A percentile compares a stretch with the other conserved stretches of the same genome.
phyloP scores from a whole-genome alignment of 2,797 vertebrate genomes.

The Percopsis omiscomaycus region DNA sequence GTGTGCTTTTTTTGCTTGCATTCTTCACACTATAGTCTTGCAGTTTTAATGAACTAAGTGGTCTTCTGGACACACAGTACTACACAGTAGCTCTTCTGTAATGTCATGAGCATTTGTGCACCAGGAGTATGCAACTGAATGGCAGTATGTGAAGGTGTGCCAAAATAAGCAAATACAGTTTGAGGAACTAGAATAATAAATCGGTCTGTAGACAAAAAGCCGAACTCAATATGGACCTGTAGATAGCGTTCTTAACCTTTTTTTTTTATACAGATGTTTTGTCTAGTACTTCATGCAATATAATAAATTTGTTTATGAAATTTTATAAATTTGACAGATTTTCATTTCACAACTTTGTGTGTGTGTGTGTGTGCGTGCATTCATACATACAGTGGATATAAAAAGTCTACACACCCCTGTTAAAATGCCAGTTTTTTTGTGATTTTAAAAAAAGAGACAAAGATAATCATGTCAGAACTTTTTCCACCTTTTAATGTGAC shows the following conservation, averaged over 20 bases:
- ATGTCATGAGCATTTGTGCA: slow-evolving; percentile 17
- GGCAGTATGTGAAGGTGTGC: slow-evolving; percentile 38
- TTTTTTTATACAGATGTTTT: slow-evolving; percentile 13
- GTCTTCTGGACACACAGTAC: slow-evolving; percentile 9
- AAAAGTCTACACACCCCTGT: too few species aligned
- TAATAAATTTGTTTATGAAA: slow-evolving; percentile 64
- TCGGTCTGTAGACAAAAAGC: background rate
- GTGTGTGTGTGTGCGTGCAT: too few species aligned
- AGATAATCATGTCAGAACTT: too few species aligned
- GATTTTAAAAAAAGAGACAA: too few species aligned
- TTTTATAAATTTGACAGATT: too few species aligned
- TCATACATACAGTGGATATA: too few species aligned
- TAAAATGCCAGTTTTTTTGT: too few species aligned
- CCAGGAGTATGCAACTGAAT: slow-evolving; percentile 10
- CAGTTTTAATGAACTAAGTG: background rate
- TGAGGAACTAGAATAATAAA: slow-evolving; percentile 17
- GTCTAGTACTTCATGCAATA: slow-evolving; percentile 44
- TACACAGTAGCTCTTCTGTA: slow-evolving; percentile 39
- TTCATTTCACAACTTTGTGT: too few species aligned
- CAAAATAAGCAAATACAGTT: slow-evolving; percentile 35
- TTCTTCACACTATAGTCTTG: slow-evolving; percentile 10
- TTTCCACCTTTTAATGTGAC: too few species aligned
- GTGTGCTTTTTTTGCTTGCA: too few species aligned
- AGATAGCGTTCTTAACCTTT: slow-evolving; percentile 9
- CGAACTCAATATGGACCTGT: slow-evolving; percentile 27